Base-by-base conservation (phyloP, 1,140 invertebrate genomes). In the Apis florea region DNA sequence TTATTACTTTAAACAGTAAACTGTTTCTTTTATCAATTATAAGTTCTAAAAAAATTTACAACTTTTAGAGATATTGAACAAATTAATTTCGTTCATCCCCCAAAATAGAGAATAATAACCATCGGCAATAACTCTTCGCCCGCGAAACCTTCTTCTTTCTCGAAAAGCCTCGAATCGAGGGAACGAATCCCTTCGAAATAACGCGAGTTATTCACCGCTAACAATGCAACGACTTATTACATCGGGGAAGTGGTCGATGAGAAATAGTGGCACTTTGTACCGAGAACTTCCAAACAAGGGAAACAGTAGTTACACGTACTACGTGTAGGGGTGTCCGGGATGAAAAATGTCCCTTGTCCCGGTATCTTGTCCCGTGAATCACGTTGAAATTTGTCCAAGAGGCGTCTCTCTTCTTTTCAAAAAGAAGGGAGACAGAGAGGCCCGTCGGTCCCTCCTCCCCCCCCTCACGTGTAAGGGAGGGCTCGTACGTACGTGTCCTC, bases 331-430 rank as follows among this genome's bases (percentile, higher is more conserved):
- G n/a, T 2, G 40, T 6, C 21, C 21, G n/a, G 70, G 56, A 82
- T 76, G 74, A 82, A 63, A 76, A 82, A 82, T 77, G 80, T 51
- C 56, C 53, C 24, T 49, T 63, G 73, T 63, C 47, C 31, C 19
- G 49, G 79, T 79, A 83, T 83, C 81, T n/a, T n/a, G 54, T 54
- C n/a, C n/a, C 82, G 82, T 64, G 82, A 86, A 87, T 86, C 72
- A 80, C 64, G 73, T 6, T 80, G 63, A 86, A 82, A 87, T 75
- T 86, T 82, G 74, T 66, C 40, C 74, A 40, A 12, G 71, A 54
- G 13, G 19, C 49, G 58, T 40, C 31, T 40, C 31, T 40, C 31
- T 40, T 84, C 67, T 61, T 61, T 61, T 61, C 19, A 59, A 79
- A 69, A 67, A 76, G 31, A 54, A 21, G 31, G 40, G 51, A 78